Evolutionary conservation across 2,797 vertebrate genomes (phyloP), one percentile per base, ranked within the genome.

Genomic region (Aphelocoma californica): DNA sequence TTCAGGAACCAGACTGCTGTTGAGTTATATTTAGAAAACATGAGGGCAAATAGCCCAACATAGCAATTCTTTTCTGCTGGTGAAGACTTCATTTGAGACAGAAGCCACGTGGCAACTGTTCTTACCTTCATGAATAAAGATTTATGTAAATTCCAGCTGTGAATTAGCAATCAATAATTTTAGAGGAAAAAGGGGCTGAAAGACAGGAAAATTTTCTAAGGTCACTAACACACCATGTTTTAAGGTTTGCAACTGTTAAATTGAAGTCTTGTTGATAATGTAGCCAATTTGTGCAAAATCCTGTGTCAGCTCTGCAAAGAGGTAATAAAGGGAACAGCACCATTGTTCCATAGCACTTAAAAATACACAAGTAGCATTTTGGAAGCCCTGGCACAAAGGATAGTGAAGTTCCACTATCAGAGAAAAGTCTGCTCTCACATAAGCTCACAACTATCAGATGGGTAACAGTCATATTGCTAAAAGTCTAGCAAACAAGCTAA

Each of bases 21-120:
- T 81, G 75, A 91, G 57, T 48, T 83, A 66, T 67, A 93, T 78
- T 95, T 82, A 91, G 78, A 72, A 92, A 95, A 81, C 21, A 93
- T 4, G 34, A 92, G 31, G n/a, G 29, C 73, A 90, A 94, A 54
- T 26, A 91, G 72, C 57, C 75, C 38, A 80, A 65, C n/a, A n/a
- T 2, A 38, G 67, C 60, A 85, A 80, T 54, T 62, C 9, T 53
- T 67, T 73, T 71, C 48, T 69, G n/a, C 45, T 81, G 25, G 31
- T 31, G 78, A 72, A 77, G 57, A 71, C 36, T 90, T 50, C 0
- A 0, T 57, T 56, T 64, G 51, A 88, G 64, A 85, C 18, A 80
- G 70, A 77, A 65, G 54, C 29, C 61, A 71, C 14, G 61, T 5
- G 14, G 72, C 51, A 88, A 67, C 69, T 81, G 34, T 18, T 91